These are phyloP conservation scores for Crossocerus cetratus DNA, from an alignment of 2,888 invertebrate species.

Conservation along the genomic window DNA sequence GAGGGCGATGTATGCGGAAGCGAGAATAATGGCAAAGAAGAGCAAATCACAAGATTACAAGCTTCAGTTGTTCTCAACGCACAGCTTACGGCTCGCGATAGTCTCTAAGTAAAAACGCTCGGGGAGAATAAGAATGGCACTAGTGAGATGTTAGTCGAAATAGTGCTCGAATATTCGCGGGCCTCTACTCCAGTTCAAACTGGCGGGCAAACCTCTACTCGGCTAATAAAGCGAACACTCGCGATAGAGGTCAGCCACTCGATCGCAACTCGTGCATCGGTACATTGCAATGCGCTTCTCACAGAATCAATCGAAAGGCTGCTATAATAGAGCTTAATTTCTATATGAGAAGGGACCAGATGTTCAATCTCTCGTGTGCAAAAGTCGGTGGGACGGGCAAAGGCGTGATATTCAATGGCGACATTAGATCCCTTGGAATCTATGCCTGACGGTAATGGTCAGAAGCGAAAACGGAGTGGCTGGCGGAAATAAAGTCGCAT, in stretches of 20 bases:
- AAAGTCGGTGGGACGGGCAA: no score
- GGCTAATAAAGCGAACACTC: neutral
- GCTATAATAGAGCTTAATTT: no score
- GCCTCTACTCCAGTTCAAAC: neutral
- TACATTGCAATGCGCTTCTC: neutral
- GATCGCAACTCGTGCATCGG: neutral
- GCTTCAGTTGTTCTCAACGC: neutral
- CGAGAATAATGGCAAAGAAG: no score
- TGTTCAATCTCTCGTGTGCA: no score
- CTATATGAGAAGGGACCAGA: no score
- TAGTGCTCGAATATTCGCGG: neutral
- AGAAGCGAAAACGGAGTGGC: neutral
- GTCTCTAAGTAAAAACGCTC: neutral
- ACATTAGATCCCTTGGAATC: no score
- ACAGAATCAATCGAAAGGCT: no score
- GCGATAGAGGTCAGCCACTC: conserved; percentile 1
- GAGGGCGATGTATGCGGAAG: no score
- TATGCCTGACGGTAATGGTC: no score
- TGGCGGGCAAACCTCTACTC: neutral
- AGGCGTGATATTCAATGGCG: no score
- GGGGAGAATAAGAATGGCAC: neutral
- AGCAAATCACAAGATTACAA: neutral
- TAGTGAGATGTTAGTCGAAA: neutral
- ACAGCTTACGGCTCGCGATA: neutral
- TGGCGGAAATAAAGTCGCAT: neutral